A percentile compares a stretch with the other conserved stretches of the same genome.
phyloP scores from a whole-genome alignment of 2,888 invertebrate species.

The Dioctria rufipes region DNA sequence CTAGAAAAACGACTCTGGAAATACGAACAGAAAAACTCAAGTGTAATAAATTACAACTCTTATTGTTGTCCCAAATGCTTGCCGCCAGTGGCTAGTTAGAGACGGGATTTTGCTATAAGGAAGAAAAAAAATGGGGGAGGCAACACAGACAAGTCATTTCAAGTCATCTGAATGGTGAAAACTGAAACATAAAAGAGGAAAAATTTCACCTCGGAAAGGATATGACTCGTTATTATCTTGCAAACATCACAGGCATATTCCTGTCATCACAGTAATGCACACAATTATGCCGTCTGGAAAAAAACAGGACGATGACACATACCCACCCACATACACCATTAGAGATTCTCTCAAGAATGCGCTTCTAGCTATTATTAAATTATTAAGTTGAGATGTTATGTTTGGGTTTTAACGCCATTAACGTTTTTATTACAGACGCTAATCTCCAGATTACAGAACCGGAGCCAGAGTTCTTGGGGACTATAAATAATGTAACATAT shows the following conservation, averaged over 20 bases:
- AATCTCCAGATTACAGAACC: constrained; percentile 65
- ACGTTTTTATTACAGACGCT: constrained; percentile 59
- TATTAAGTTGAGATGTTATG: constrained; percentile 14
- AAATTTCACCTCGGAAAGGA: background rate
- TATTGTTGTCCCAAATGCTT: constrained; percentile 40
- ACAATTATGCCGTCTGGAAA: background rate
- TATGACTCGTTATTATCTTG: constrained; percentile 4
- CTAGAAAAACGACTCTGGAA: constrained; percentile 16
- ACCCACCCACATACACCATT: background rate
- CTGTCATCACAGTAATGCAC: background rate
- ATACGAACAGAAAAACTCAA: constrained; percentile 42
- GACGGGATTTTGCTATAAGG: background rate
- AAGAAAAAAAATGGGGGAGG: constrained; percentile 8
- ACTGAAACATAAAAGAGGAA: background rate
- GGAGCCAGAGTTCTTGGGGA: constrained; percentile 71
- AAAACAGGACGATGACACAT: background rate
- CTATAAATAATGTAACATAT: constrained; percentile 71
- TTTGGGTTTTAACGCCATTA: constrained; percentile 33
- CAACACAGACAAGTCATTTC: background rate
- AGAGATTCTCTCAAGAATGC: background rate
- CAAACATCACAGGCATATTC: constrained; percentile 4
- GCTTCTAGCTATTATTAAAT: constrained; percentile 17
- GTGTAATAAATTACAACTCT: constrained; percentile 48
- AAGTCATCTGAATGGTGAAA: background rate
- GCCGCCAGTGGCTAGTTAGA: constrained; percentile 22